phyloP scores from a whole-genome alignment of 2,113 vertebrate genomes.

The Stigmatopora nigra region DNA sequence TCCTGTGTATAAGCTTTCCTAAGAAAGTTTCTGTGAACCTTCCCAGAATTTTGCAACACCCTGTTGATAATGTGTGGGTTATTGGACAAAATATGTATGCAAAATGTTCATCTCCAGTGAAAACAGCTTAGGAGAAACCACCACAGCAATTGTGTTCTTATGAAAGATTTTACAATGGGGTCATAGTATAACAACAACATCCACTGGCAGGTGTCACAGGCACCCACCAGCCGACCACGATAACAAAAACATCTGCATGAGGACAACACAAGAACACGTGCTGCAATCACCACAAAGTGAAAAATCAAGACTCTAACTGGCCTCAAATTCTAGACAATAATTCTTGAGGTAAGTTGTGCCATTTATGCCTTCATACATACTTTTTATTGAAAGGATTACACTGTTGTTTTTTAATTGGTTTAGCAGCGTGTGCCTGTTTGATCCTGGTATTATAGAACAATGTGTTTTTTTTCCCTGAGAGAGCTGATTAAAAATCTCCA shows the following conservation, averaged over 20 bases:
- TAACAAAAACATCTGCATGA: slow-evolving; percentile 47
- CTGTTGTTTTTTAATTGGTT: slow-evolving; percentile 49
- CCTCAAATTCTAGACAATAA: slow-evolving; percentile 12
- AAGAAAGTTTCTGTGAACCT: neutral
- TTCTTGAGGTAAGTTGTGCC: neutral
- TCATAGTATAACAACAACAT: slow-evolving; percentile 5
- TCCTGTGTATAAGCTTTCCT: neutral
- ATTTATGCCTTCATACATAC: slow-evolving; percentile 5
- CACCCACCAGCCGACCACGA: slow-evolving; percentile 15
- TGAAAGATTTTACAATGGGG: slow-evolving; percentile 4
- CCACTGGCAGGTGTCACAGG: slow-evolving; percentile 35
- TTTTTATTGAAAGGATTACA: slow-evolving; percentile 32
- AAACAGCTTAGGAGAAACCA: neutral
- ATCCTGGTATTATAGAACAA: slow-evolving; percentile 36
- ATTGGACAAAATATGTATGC: neutral
- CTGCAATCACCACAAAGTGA: slow-evolving; percentile 5
- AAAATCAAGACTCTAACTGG: slow-evolving; percentile 9
- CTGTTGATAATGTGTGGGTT: neutral
- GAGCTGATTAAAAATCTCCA: slow-evolving; percentile 57
- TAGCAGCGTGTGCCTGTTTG: slow-evolving; percentile 37
- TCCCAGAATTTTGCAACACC: neutral
- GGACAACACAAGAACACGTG: slow-evolving; percentile 15
- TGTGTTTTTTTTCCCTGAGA: slow-evolving; percentile 42
- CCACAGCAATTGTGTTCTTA: neutral
- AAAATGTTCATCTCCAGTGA: neutral